These are phyloP conservation scores for Beris morrisii DNA, from an alignment of 2,888 invertebrate species.

Conservation along the genomic window DNA sequence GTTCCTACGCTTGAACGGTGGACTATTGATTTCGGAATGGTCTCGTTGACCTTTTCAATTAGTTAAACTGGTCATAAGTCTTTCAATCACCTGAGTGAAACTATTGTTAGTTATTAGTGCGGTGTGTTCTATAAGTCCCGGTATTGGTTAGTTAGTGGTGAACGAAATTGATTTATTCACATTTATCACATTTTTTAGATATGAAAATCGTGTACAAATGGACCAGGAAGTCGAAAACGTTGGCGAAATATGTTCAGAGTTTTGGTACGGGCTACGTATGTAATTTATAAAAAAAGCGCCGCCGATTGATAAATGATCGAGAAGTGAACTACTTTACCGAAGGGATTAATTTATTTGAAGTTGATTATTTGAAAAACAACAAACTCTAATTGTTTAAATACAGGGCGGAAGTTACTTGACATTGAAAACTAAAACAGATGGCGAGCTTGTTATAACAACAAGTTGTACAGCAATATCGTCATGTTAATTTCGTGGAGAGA, in stretches of 20 bases:
- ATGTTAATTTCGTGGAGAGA: too few relatives aligned
- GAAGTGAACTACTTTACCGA: conserved; percentile 17
- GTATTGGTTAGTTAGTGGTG: background rate
- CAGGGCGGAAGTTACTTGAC: too few relatives aligned
- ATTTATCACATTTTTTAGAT: conserved; percentile 10
- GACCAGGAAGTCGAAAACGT: conserved; percentile 12
- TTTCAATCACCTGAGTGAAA: conserved; percentile 17
- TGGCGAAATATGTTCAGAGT: conserved; percentile 7
- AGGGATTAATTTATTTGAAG: conserved; percentile 19
- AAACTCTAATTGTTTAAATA: too few relatives aligned
- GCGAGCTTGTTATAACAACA: too few relatives aligned
- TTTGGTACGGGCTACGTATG: background rate
- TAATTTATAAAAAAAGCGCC: conserved; percentile 15
- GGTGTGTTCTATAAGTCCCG: too few relatives aligned
- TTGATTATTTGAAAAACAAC: too few relatives aligned
- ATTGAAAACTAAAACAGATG: too few relatives aligned
- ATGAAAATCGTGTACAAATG: background rate
- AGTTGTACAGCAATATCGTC: too few relatives aligned
- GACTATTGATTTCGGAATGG: too few relatives aligned
- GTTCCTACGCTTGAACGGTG: too few relatives aligned
- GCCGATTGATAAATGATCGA: conserved; percentile 15
- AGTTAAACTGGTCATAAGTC: conserved; percentile 2
- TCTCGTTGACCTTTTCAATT: conserved; percentile 18
- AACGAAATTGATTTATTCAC: conserved; percentile 20
- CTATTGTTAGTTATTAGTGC: too few relatives aligned